Base-by-base conservation (phyloP, 2,113 vertebrate species). In the Mohoua ochrocephala region DNA sequence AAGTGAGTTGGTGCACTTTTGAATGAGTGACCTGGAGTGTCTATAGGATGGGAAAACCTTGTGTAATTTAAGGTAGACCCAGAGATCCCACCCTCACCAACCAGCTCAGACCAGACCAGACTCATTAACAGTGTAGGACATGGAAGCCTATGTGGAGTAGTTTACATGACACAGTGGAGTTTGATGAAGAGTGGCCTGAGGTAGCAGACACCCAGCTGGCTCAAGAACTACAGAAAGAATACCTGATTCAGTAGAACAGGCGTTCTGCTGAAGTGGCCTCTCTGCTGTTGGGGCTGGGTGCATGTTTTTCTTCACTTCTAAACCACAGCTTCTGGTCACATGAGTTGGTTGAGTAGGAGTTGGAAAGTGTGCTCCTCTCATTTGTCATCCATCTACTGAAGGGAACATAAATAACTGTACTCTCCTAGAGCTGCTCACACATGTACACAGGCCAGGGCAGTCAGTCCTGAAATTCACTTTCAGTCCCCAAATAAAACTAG, bases 221-320 rank as follows among this genome's bases (percentile, higher is more conserved):
- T 52, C 35, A 52, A 69, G 60, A 64, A 4, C 41, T 60, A 16
- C 11, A n/a, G 33, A 52, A 28, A 26, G 17, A 74, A 39, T 15
- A 45, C 28, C 33, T 63, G 31, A 8, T 13, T 53, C 50, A 26
- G 22, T n/a, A n/a, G n/a, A n/a, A 18, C 0, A 31, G 15, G 18
- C 21, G 35, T 4, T 11, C 39, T 63, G 5, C 26, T 45, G 63
- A 49, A n/a, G n/a, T 2, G 22, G 15, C 9, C 39, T 18, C 33
- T 23, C 8, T 60, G 49, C 49, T 69, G 2, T 6, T 0, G 1
- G 41, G 49, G 26, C 6, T 42, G n/a, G 8, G 23, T 23, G 42
- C 22, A 15, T 3, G 1, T 9, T 60, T 83, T 60, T 60, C 59
- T 44, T 69, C n/a, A 14, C 9, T 65, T 75, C 24, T 16, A 3